Base-by-base conservation (phyloP, 2,797 vertebrate species). In the Somateria mollissima region DNA sequence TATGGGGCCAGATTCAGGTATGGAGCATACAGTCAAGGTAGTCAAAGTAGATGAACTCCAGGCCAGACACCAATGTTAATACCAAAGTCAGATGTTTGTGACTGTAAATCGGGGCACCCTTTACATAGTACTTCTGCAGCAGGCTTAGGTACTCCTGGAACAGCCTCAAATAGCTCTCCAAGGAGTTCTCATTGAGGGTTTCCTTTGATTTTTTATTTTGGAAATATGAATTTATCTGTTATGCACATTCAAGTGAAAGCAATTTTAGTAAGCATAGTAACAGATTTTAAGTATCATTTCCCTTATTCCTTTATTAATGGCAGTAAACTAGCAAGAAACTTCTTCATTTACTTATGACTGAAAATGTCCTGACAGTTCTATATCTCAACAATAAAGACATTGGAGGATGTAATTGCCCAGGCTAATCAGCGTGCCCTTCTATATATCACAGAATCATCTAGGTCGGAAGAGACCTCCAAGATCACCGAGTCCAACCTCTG, bases 1-100 rank as follows among this genome's bases (percentile, higher is more conserved):
- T 99, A 99, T 0, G 99, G 99, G 7, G 99, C 99, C 97, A 99
- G 97, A 37, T 99, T 99, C 94, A 99, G 96, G 93, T 99, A 99
- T 1, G 99, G 99, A 47, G 98, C 99, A 8, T 99, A 99, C 99
- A 99, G 97, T 43, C 43, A 43, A 43, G 8, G 43, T 43, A 97
- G 78, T 99, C 97, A 45, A 99, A 99, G 17, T 98, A 98, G 70
- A 99, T 99, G 76, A 99, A 99, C 97, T 99, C 99, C 89, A 99
- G 97, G 62, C 99, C 99, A 1, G 99, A 99, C 74, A 99, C 98
- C 90, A 99, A 97, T 0, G 99, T 99, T 90, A 99, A 98, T 96
- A 99, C 99, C 72, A 99, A 98, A 0, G 99, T 98, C 91, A 99
- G 98, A 96, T 99, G 99, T 93, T 99, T 99, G 4, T 99, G 98